Evolutionary conservation across 2,888 invertebrate genomes (phyloP).

Genomic region (Clistopyga incitator): DNA sequence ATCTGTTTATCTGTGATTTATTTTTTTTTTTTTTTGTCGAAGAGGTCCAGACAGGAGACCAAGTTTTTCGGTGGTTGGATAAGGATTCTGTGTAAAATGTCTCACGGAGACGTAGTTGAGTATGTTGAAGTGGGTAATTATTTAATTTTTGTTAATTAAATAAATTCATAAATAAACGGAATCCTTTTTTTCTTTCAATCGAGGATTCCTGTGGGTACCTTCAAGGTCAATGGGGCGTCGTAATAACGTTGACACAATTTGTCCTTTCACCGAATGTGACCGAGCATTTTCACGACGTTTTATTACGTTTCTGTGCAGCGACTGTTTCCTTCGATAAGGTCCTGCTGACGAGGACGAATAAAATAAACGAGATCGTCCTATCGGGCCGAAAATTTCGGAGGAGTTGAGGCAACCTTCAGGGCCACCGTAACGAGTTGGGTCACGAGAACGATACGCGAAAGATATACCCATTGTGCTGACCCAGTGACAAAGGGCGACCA

Average conservation of each 20-base stretch:
- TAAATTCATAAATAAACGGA: too few relatives aligned
- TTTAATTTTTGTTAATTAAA: too few relatives aligned
- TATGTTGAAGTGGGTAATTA: too few relatives aligned
- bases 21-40: not conserved
- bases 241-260: not conserved
- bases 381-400: not conserved
- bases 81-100: too few relatives aligned
- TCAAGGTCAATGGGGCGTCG: not conserved
- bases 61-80: too few relatives aligned
- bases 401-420: not conserved
- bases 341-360: not conserved
- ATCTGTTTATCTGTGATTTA: not conserved
- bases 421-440: slow-evolving; percentile 28
- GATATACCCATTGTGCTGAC: slow-evolving; percentile 23
- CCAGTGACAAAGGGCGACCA: slow-evolving; percentile 33
- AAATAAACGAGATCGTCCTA: slow-evolving; percentile 1
- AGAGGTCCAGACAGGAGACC: too few relatives aligned
- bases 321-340: slow-evolving; percentile 4
- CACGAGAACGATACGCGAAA: slow-evolving; percentile 44
- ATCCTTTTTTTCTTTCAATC: too few relatives aligned
- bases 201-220: too few relatives aligned
- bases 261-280: not conserved
- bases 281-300: not conserved
- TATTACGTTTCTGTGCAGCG: not conserved
- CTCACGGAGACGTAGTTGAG: too few relatives aligned